These are phyloP conservation scores for Lasaia peninsularis DNA, from an alignment of 1,140 invertebrate species.

Conservation along the genomic window DNA sequence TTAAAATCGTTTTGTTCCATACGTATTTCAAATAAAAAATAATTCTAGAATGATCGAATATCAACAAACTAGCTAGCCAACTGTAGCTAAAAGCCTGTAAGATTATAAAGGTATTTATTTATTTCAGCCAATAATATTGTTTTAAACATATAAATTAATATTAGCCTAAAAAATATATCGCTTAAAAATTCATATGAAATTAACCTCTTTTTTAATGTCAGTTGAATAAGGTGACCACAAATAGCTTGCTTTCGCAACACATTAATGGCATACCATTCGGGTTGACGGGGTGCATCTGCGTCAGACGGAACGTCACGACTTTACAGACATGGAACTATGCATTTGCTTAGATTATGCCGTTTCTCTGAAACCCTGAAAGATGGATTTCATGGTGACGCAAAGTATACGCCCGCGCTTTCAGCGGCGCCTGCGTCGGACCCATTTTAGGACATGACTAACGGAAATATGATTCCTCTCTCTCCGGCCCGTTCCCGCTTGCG, in stretches of 20 bases:
- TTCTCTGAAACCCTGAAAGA: slow-evolving; percentile 66
- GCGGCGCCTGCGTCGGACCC: slow-evolving; percentile 77
- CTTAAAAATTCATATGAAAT: slow-evolving; percentile 14
- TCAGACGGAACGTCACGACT: slow-evolving; percentile 56
- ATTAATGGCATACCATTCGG: slow-evolving; percentile 62
- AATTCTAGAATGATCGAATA: too few species aligned
- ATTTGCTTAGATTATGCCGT: slow-evolving; percentile 45
- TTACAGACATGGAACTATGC: slow-evolving; percentile 29
- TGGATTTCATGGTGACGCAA: slow-evolving; percentile 69
- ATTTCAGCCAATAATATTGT: too few species aligned
- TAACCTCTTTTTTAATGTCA: slow-evolving; percentile 12
- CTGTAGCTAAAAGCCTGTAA: too few species aligned
- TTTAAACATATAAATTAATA: too few species aligned
- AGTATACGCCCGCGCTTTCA: slow-evolving; percentile 73
- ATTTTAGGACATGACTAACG: slow-evolving; percentile 82
- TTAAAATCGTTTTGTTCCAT: too few species aligned
- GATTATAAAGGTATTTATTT: too few species aligned
- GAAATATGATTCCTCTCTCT: slow-evolving; percentile 80
- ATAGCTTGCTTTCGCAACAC: slow-evolving; percentile 44
- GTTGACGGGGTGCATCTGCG: slow-evolving; percentile 59
- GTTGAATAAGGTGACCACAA: slow-evolving; percentile 19
- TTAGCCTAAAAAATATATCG: background rate
- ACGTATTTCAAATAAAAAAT: too few species aligned
- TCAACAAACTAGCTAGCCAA: too few species aligned
- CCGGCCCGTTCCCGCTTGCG: slow-evolving; percentile 68